Conservation (phyloP, 2,888 invertebrate species). For the Seira musarum region DNA sequence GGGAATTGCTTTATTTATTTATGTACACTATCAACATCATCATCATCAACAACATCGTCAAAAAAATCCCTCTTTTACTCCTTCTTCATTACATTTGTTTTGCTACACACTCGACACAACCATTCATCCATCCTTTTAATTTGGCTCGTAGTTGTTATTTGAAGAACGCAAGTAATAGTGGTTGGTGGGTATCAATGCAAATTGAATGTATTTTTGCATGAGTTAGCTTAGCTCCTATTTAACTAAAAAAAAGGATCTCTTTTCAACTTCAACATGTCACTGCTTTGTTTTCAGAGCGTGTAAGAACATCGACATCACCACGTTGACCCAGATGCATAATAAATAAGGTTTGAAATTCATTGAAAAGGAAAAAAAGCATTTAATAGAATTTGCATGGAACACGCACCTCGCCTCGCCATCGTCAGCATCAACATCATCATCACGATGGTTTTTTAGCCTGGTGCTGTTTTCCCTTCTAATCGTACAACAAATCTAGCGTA, state of each 20-base stretch:
- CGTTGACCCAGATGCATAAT: slow-evolving; percentile 56
- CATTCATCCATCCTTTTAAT: too few species aligned
- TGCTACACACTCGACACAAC: too few species aligned
- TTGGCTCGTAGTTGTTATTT: too few species aligned
- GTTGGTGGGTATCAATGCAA: not conserved
- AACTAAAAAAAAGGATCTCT: not conserved
- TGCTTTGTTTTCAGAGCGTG: not conserved
- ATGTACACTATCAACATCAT: slow-evolving; percentile 2
- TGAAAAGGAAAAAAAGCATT: slow-evolving; percentile 24
- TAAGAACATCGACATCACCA: not conserved
- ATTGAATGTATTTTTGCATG: not conserved
- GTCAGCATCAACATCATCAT: not conserved
- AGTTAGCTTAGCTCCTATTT: not conserved
- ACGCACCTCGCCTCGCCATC: slow-evolving; percentile 34
- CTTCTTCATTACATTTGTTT: not conserved
- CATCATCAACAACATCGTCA: not conserved
- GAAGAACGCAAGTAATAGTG: not conserved
- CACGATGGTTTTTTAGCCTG: too few species aligned
- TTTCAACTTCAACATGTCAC: not conserved
- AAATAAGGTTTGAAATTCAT: slow-evolving; percentile 37
- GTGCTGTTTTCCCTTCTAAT: slow-evolving; percentile 11
- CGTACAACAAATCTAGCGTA: slow-evolving; percentile 42
- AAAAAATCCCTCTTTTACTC: slow-evolving; percentile 3
- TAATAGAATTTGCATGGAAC: slow-evolving; percentile 47
- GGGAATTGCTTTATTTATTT: slow-evolving; percentile 38